A percentile compares a stretch with the other conserved stretches of the same genome.
Conservation (phyloP, 2,888 invertebrate genomes). For the Lissocephala sabroskyi region DNA sequence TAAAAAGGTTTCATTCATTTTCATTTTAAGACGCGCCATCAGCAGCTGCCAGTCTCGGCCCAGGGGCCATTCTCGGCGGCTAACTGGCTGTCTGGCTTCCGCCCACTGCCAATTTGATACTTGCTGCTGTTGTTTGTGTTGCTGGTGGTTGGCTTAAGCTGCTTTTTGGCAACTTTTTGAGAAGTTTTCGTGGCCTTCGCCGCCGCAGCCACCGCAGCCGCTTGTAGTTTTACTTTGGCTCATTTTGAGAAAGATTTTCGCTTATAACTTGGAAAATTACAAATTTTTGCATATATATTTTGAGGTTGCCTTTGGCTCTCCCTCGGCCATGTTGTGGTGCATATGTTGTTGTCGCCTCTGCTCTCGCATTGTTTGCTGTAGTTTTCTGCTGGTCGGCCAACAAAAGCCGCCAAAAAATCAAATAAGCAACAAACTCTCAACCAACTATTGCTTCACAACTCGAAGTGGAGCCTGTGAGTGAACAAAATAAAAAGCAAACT, state of each 20-base stretch:
- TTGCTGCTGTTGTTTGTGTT: constrained; percentile 5
- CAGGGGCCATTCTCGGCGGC: neutral
- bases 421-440: constrained; percentile 53
- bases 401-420: constrained; percentile 50
- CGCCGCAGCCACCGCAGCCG: constrained; percentile 1
- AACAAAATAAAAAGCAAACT: constrained; percentile 16
- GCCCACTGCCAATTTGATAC: neutral
- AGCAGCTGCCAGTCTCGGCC: constrained; percentile 20
- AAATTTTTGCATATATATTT: constrained; percentile 33
- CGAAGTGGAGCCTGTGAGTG: too few relatives aligned
- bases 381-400: constrained; percentile 31
- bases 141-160: constrained; percentile 24
- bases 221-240: constrained; percentile 14
- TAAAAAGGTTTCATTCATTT: constrained; percentile 34
- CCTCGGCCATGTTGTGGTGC: constrained; percentile 25
- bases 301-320: constrained; percentile 8
- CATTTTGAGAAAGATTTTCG: constrained; percentile 32
- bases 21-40: constrained; percentile 23
- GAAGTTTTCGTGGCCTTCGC: neutral
- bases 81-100: constrained; percentile 6
- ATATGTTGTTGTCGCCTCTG: constrained; percentile 26
- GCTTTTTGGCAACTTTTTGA: constrained; percentile 15
- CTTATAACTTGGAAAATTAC: constrained; percentile 43
- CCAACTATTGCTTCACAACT: constrained; percentile 35
- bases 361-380: neutral